Evolutionary conservation across 2,113 vertebrate genomes (phyloP).

Genomic region (Pavo muticus): DNA sequence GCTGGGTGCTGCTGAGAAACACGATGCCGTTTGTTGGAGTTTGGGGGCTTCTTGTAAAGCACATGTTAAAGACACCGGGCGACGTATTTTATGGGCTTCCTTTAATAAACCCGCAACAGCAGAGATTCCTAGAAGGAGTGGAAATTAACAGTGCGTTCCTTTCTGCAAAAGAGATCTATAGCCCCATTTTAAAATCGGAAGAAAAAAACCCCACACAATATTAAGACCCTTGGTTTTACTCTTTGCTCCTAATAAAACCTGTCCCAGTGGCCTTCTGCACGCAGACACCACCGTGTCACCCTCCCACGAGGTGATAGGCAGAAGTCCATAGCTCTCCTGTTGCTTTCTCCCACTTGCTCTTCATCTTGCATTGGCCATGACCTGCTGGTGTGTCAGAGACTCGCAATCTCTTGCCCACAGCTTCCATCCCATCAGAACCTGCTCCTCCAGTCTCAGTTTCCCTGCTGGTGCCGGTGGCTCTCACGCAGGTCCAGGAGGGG

Average conservation of each 20-base stretch:
- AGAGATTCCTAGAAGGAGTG: conserved; percentile 73
- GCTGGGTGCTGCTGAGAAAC: neutral
- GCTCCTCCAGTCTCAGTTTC: neutral
- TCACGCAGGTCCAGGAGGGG: neutral
- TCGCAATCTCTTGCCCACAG: neutral
- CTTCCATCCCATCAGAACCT: neutral
- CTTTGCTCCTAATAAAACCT: conserved; percentile 9
- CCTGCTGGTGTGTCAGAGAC: neutral
- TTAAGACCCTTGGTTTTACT: neutral
- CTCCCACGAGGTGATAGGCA: neutral
- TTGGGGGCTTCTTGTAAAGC: conserved; percentile 51
- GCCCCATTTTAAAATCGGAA: neutral
- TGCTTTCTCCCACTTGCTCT: neutral
- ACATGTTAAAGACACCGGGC: conserved; percentile 38
- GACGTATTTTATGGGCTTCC: conserved; percentile 70
- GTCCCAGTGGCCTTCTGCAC: neutral
- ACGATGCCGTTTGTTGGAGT: conserved; percentile 51
- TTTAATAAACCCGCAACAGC: conserved; percentile 75
- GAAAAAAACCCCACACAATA: neutral
- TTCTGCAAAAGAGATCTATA: conserved; percentile 42
- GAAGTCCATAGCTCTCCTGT: neutral
- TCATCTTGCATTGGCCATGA: neutral
- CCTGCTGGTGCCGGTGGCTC: neutral
- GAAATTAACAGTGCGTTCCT: conserved; percentile 61
- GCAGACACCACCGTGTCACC: neutral